Base-by-base conservation (phyloP, 1,140 invertebrate species). In the Sitophilus oryzae region DNA sequence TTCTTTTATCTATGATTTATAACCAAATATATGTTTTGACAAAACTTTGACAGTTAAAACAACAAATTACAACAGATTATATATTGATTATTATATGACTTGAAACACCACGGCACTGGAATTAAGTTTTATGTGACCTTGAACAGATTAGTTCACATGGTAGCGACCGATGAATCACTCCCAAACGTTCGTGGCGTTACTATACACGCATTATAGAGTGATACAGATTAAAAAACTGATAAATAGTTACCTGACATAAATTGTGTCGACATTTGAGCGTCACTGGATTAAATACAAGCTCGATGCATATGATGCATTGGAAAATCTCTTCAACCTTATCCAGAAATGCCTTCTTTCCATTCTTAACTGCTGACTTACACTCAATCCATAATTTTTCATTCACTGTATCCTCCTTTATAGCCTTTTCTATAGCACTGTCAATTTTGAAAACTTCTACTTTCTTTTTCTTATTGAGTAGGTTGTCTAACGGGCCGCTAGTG, bases 301-400 rank as follows among this genome's bases (percentile, higher is more conserved):
- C 85, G 68, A 89, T 84, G 66, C 90, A 93, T 60, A 88, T 90
- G 34, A 87, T 83, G 66, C 90, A 93, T 1, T 77, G 76, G 69
- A 92, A 91, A 20, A 74, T 61, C 66, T 84, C 79, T 57, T 82
- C 77, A 2, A 89, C 77, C 61, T 81, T 79, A 19, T 77, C 76
- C 11, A 86, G 70, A 63, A 88, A 87, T 58, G 77, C 75, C 68
- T 73, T 61, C 75, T 82, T 69, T 56, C 81, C 69, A 65, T 76
- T 47, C 43, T 67, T 45, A 60, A 76, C 46, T 61, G 66, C 18
- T 59, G 66, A 43, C 69, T 66, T 57, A 60, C 84, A 81, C 62
- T 80, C 81, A 0, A 76, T 65, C 88, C 87, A 90, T 1, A 86
- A 66, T 68, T 88, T 88, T 48, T 72, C 25, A 45, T 71, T 71